These are phyloP conservation scores for Agrochola circellaris DNA, from an alignment of 2,888 invertebrate species.

Conservation along the genomic window DNA sequence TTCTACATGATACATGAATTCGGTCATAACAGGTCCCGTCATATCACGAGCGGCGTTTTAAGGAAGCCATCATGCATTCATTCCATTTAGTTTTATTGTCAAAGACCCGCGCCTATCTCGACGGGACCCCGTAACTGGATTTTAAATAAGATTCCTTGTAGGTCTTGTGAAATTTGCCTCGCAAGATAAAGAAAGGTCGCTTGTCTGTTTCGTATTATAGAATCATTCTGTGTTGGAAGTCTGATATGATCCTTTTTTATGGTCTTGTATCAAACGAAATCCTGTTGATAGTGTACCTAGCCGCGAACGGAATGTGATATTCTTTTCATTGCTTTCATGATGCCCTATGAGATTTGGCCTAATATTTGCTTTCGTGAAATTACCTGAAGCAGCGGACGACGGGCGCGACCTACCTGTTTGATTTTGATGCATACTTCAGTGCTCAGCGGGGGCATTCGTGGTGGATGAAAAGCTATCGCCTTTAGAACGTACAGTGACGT, in stretches of 20 bases:
- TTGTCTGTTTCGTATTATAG: constrained; percentile 85
- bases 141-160: constrained; percentile 90
- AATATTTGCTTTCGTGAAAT: constrained; percentile 88
- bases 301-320: constrained; percentile 77
- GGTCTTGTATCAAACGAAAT: constrained; percentile 78
- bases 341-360: constrained; percentile 84
- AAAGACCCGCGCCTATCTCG: constrained; percentile 89
- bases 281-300: constrained; percentile 75
- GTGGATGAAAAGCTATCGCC: constrained; percentile 76
- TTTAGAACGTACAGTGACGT: constrained; percentile 64
- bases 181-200: constrained; percentile 90
- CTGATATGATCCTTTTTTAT: constrained; percentile 86
- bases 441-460: constrained; percentile 73
- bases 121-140: constrained; percentile 87
- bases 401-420: constrained; percentile 85
- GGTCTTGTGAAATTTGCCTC: constrained; percentile 88
- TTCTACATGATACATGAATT: constrained; percentile 82
- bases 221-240: constrained; percentile 83
- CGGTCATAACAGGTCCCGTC: constrained; percentile 82
- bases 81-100: constrained; percentile 91
- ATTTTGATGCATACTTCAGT: constrained; percentile 89
- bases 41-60: constrained; percentile 84
- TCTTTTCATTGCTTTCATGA: constrained; percentile 83
- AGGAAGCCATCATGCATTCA: constrained; percentile 89
- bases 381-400: constrained; percentile 82